Conservation (phyloP, 2,113 vertebrate genomes). For the Myiagra hebetior region DNA sequence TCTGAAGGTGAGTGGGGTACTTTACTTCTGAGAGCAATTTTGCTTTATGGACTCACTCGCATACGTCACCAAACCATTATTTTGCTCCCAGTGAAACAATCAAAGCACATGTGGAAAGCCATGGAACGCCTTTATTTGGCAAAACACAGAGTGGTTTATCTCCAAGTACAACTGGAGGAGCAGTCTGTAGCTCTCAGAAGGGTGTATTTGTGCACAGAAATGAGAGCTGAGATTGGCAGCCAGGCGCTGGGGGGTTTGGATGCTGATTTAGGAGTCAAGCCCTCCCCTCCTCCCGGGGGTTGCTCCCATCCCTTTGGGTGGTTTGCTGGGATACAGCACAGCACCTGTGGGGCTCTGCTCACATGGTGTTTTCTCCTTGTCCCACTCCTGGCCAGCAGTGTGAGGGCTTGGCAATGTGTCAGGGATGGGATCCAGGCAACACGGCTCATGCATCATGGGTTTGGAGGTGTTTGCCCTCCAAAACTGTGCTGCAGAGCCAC, state of each 20-base stretch:
- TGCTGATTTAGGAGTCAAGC: not conserved
- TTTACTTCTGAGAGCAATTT: not conserved
- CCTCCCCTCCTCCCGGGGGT: not conserved
- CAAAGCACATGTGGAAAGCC: not conserved
- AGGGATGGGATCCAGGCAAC: not conserved
- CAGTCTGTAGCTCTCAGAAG: not conserved
- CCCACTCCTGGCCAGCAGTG: not conserved
- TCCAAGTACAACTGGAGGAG: not conserved
- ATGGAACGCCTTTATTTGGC: not conserved
- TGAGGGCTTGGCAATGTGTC: not conserved
- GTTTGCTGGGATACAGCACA: not conserved
- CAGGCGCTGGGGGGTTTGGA: accelerated
- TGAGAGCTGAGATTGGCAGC: not conserved
- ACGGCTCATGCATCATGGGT: accelerated
- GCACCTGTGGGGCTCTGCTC: accelerated
- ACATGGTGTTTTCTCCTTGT: accelerated
- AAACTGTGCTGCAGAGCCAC: not conserved
- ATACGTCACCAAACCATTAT: not conserved
- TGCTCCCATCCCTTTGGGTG: not conserved
- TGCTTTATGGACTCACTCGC: not conserved
- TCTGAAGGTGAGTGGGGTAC: not conserved
- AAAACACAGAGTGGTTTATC: not conserved
- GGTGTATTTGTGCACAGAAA: not conserved
- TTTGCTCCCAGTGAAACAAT: not conserved
- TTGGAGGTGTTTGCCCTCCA: not conserved